Evolutionary conservation across 2,888 invertebrate species (phyloP), one percentile per base, ranked within the genome.

Genomic region (Tachina lurida): DNA sequence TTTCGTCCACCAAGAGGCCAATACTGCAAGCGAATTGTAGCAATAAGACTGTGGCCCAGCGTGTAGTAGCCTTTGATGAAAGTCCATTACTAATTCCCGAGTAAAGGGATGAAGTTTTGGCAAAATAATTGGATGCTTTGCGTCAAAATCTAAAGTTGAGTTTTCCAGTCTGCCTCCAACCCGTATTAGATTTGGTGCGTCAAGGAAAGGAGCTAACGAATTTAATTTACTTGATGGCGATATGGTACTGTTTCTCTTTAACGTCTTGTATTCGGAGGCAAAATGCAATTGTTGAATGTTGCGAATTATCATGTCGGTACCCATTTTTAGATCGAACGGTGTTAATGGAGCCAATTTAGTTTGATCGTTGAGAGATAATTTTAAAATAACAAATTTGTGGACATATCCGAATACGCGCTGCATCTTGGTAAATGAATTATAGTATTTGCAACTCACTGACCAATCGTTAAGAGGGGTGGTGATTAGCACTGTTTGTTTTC

Each of bases 1-100:
- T 84, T 80, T 15, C 84, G 58, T 10, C 86, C 84, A 45, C 87
- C 83, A 78, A 87, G 84, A 47, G 86, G 87, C 87, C 86, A 88
- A 47, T 87, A 87, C n/a, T 82, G 87, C 15, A 63, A 78, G 2
- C 87, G 76, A 82, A 87, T 81, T 7, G 68, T 80, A 17, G 85
- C 87, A 87, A 47, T 49, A 86, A 54, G 9, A 60, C 43, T 81
- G 86, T 8, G 86, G 77, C 10, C 87, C 86, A 70, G 79, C 82
- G 68, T 87, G 86, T 17, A 84, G 3, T 63, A 73, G 45, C 56
- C 63, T 80, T 10, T 76, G 9, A 60, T 87, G 87, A 73, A 78
- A 86, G 19, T 65, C 17, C 17, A 58, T 47, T 45, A 71, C 47
- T 13, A 73, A 17, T 4, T 60, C 56, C 0, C 31, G 13, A 39